These are phyloP conservation scores for Hyperoplus lanceolatus DNA, from an alignment of 2,797 vertebrate species.

Conservation along the genomic window DNA sequence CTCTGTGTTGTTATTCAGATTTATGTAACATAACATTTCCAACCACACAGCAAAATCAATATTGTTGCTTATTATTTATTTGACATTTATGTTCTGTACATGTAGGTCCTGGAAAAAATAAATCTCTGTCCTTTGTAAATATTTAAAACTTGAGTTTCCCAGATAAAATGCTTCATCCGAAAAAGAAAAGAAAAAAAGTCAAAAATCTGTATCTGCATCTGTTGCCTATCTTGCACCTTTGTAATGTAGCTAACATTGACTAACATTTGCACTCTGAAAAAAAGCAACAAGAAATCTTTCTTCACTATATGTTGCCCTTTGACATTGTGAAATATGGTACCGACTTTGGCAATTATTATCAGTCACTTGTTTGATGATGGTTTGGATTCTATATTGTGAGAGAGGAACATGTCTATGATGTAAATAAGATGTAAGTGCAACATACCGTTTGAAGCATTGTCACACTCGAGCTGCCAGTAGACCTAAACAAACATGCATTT, in stretches of 20 bases:
- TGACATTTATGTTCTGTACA: slow-evolving; percentile 69
- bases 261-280: slow-evolving; percentile 69
- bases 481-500: slow-evolving; percentile 49
- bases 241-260: slow-evolving; percentile 67
- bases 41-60: slow-evolving; percentile 59
- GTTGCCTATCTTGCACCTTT: slow-evolving; percentile 49
- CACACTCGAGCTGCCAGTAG: slow-evolving; percentile 50
- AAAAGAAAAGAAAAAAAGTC: slow-evolving; percentile 41
- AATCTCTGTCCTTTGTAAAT: slow-evolving; percentile 78
- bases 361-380: slow-evolving; percentile 44
- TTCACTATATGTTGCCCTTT: slow-evolving; percentile 47
- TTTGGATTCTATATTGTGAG: slow-evolving; percentile 62
- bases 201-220: slow-evolving; percentile 58
- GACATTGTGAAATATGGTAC: slow-evolving; percentile 52
- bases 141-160: slow-evolving; percentile 58
- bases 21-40: slow-evolving; percentile 75
- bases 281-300: slow-evolving; percentile 36
- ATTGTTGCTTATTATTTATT: slow-evolving; percentile 74
- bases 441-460: slow-evolving; percentile 69
- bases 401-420: slow-evolving; percentile 63
- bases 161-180: slow-evolving; percentile 59
- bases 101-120: slow-evolving; percentile 49
- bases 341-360: slow-evolving; percentile 33
- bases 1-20: slow-evolving; percentile 74
- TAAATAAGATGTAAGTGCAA: slow-evolving; percentile 72